Evolutionary conservation across 2,113 vertebrate species (phyloP), one percentile per base, ranked within the genome.

Genomic region (Macroglossus sobrinus): DNA sequence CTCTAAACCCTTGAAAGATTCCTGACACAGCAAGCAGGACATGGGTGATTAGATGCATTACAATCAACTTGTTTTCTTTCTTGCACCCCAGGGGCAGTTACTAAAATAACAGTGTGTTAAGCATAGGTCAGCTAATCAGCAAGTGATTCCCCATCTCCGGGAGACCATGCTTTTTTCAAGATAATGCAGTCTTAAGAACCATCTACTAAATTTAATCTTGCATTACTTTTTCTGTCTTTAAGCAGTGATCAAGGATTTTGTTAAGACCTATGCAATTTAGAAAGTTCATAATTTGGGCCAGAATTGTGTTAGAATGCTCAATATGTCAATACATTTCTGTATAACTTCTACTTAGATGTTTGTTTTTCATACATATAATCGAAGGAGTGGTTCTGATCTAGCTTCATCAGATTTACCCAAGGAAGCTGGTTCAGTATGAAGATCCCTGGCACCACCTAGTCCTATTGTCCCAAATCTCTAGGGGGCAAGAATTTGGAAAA

Each of bases 51-150:
- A 93, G 91, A 82, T 55, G 33, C 55, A 38, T 76, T 76, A 33
- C 68, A 95, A 75, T 71, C n/a, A 24, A 28, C 64, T 80, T 95
- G 55, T 88, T 35, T 59, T 78, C 84, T 15, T 7, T 5, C n/a
- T 86, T 92, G 50, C 45, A 30, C 43, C 75, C 30, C n/a, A 72
- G 55, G 69, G 80, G 33, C 40, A 59, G 16, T 64, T 94, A 79
- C 55, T 96, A 88, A 92, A 94, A 92, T 69, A 92, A 72, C 47
- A 76, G 78, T 53, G 88, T 93, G 84, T 47, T 63, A 22, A 93
- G 40, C 45, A 28, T 4, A 91, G 90, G 35, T 63, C 28, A 76
- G 95, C 50, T 88, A 26, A 95, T 88, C 85, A 96, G 59, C 63
- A 74, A 61, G 89, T 22, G 15, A 71, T 50, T 93, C 43, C 55